Evolutionary conservation across 2,113 vertebrate genomes (phyloP), one percentile per base, ranked within the genome.

Genomic region (Acinonyx jubatus): DNA sequence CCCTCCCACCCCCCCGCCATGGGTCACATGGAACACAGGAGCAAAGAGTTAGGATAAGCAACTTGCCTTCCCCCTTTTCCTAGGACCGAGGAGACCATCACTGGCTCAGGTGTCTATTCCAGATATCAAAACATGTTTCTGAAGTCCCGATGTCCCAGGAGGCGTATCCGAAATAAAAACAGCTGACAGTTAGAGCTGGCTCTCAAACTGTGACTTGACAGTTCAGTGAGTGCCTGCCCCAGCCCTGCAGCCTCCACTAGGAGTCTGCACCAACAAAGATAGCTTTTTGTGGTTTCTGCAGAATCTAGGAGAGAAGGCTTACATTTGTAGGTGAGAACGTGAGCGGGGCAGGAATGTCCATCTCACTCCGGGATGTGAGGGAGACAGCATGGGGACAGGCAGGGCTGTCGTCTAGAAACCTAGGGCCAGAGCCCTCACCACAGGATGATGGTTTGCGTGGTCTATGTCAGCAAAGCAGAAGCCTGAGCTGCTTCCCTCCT

Each of bases 361-460:
- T 38, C 15, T 65, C 19, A 2, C 50, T 55, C 0, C 7, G 74
- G n/a, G 38, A 57, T 9, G 41, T 23, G 4, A 81, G 21, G 73
- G 79, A 55, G 7, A 25, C 25, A 0, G 0, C 23, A 2, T 0
- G 6, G 29, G 76, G 25, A 61, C 13, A 12, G 7, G 57, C 61
- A 41, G 36, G 13, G 25, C 29, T 63, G 55, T 27, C 36, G 8
- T 31, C 31, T 1, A 11, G 66, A 57, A 23, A 69, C 15, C 23
- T 4, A 25, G 87, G 23, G 80, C 65, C n/a, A 69, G 4, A 61
- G 91, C 19, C 65, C 79, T 50, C 5, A 29, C 21, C 36, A 25
- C 25, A 11, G 33, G 41, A 41, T 12, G 68, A 21, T 0, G 2
- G 41, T 1, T 33, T n/a, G 4, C 1, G 0, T 9, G 21, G 57